Percentiles rank a stretch among this genome's conserved stretches.
These are phyloP conservation scores for Porites australiensis DNA, from an alignment of 64 coral and sea anemone species.

Conservation along the genomic window DNA sequence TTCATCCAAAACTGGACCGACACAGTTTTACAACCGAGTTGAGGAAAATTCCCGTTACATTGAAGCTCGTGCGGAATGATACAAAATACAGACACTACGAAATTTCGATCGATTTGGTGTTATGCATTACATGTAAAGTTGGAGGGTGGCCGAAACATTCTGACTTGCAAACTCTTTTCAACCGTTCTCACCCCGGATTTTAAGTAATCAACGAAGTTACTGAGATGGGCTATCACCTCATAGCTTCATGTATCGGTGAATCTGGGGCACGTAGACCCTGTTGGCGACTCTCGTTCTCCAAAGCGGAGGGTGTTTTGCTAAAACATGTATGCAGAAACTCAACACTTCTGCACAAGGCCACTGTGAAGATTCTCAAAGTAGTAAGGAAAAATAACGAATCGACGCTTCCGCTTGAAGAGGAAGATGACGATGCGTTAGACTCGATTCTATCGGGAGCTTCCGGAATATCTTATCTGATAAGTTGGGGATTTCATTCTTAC, in stretches of 20 bases:
- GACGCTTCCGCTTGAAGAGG: slow-evolving; percentile 22
- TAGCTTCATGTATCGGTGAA: slow-evolving; percentile 72
- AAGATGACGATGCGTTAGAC: neutral
- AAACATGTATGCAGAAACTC: slow-evolving; percentile 36
- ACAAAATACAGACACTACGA: slow-evolving; percentile 46
- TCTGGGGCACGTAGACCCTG: slow-evolving; percentile 46
- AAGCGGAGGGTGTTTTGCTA: slow-evolving; percentile 61
- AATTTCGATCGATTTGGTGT: slow-evolving; percentile 64
- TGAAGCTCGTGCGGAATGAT: slow-evolving; percentile 57
- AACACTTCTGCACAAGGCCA: slow-evolving; percentile 13
- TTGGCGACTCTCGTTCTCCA: slow-evolving; percentile 76
- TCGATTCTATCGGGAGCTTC: neutral
- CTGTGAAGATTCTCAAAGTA: slow-evolving; percentile 67
- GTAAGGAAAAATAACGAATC: slow-evolving; percentile 66
- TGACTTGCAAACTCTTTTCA: slow-evolving; percentile 7
- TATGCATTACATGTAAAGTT: slow-evolving; percentile 63
- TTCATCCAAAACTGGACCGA: slow-evolving; percentile 11
- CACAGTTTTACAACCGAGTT: slow-evolving; percentile 8
- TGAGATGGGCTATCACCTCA: slow-evolving; percentile 53
- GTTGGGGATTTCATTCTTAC: slow-evolving; percentile 65
- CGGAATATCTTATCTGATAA: slow-evolving; percentile 27
- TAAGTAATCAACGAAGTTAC: slow-evolving; percentile 8
- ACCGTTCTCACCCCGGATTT: slow-evolving; percentile 57
- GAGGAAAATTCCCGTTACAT: slow-evolving; percentile 72
- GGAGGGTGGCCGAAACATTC: slow-evolving; percentile 65